These are phyloP conservation scores for Oncorhynchus gorbuscha DNA, from an alignment of 2,113 vertebrate genomes.

Conservation along the genomic window DNA sequence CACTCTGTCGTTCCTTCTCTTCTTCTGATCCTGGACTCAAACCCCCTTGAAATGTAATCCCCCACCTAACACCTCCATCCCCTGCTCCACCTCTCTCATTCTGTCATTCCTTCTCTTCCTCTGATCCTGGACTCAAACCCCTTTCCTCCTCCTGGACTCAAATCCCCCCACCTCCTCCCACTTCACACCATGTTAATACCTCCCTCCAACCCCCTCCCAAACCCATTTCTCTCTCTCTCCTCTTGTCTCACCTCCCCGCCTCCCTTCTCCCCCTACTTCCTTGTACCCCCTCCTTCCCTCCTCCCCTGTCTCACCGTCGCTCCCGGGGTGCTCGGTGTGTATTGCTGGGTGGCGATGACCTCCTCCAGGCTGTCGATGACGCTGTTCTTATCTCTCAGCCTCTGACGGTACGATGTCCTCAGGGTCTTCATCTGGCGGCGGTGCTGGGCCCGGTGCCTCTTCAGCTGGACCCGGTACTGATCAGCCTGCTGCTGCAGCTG, in stretches of 20 bases:
- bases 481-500: conserved; percentile 79
- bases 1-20: no score
- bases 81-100: no score
- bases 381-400: conserved; percentile 75
- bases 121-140: no score
- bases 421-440: conserved; percentile 75
- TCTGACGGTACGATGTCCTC: conserved; percentile 73
- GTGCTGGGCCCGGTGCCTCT: conserved; percentile 72
- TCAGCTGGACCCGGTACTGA: conserved; percentile 75
- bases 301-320: conserved; percentile 58
- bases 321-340: conserved; percentile 56
- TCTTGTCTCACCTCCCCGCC: not conserved
- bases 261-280: not conserved
- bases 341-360: conserved; percentile 69
- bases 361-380: conserved; percentile 79
- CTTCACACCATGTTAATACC: no score
- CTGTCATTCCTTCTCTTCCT: no score
- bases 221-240: not conserved
- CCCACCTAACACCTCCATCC: no score
- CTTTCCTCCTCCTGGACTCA: no score
- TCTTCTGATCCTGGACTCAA: no score
- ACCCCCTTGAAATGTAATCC: not conserved
- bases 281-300: not conserved
- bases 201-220: conserved; percentile 1
- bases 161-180: conserved; percentile 17